A percentile compares a stretch with the other conserved stretches of the same genome.
phyloP scores from a whole-genome alignment of 2,113 vertebrate species.

The Odobenus rosmarus region DNA sequence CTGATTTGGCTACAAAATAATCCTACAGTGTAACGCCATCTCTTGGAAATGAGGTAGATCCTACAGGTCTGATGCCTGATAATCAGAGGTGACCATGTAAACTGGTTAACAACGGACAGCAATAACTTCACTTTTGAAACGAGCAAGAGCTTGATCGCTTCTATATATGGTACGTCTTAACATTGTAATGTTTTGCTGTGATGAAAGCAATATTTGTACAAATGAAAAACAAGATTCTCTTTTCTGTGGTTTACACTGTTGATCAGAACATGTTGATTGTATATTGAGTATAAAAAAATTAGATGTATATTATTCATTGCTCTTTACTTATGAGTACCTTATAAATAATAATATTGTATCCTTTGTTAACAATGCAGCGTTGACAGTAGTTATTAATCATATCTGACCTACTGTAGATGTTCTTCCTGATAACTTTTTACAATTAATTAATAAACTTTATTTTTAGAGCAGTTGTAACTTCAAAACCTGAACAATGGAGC shows the following conservation, averaged over 20 bases:
- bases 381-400: constrained; percentile 22
- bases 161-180: constrained; percentile 60
- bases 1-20: not conserved
- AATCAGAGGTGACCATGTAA: constrained; percentile 45
- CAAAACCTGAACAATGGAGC: not conserved
- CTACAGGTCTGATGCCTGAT: constrained; percentile 62
- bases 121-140: constrained; percentile 67
- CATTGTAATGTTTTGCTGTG: constrained; percentile 76
- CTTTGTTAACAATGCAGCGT: not conserved
- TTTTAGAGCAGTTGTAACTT: constrained; percentile 19
- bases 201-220: constrained; percentile 84
- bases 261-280: constrained; percentile 82
- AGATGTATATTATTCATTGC: constrained; percentile 82
- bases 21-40: not conserved
- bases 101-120: constrained; percentile 28
- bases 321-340: constrained; percentile 77
- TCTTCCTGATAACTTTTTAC: constrained; percentile 53
- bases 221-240: constrained; percentile 76
- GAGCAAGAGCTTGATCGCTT: constrained; percentile 60
- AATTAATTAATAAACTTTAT: constrained; percentile 49
- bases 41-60: not conserved
- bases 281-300: constrained; percentile 81
- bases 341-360: constrained; percentile 74
- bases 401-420: constrained; percentile 37
- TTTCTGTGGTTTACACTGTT: constrained; percentile 84